Evolutionary conservation across 2,888 invertebrate genomes (phyloP), one percentile per base, ranked within the genome.

Genomic region (Tyria jacobaeae): DNA sequence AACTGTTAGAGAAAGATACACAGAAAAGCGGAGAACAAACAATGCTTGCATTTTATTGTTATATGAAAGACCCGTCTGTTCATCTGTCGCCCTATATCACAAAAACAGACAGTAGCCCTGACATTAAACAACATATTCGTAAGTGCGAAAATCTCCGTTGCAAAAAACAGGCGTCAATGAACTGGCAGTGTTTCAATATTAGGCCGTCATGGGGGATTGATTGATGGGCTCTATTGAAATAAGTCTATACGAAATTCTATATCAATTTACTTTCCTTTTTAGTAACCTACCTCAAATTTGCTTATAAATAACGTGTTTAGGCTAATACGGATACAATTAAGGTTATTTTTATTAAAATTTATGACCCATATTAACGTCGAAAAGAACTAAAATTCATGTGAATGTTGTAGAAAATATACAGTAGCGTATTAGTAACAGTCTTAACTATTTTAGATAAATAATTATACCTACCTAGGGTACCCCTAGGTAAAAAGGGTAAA

Each of bases 161-260:
- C 57, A 53, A 70, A 71, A 68, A 73, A 69, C 69, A 64, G 50
- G 37, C 62, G 39, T 54, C 62, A 50, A 57, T 70, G 62, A 58
- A 60, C 60, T 50, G 60, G 61, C 68, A 76, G 70, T 80, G 75
- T 84, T 83, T 81, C 79, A 84, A 84, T 84, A 79, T 80, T 74
- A 72, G 71, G 69, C 77, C 77, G 85, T 82, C 86, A 82, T 70
- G 55, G 68, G 37, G 58, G 75, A 75, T 84, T 87, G 87, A 88
- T 87, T 82, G 86, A 86, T 85, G 83, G 68, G 75, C 71, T 67
- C 68, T 62, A 80, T 79, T 77, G 79, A 81, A 75, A 70, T 60
- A 64, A 75, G 72, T 71, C 73, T 81, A 81, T 85, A 82, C 79
- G 78, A 81, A 81, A 81, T 80, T 78, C 77, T 66, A 76, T 73